Percentiles rank a stretch among this genome's conserved stretches.
Conservation (phyloP, 2,797 vertebrate species). For the Pipistrellus nathusii region DNA sequence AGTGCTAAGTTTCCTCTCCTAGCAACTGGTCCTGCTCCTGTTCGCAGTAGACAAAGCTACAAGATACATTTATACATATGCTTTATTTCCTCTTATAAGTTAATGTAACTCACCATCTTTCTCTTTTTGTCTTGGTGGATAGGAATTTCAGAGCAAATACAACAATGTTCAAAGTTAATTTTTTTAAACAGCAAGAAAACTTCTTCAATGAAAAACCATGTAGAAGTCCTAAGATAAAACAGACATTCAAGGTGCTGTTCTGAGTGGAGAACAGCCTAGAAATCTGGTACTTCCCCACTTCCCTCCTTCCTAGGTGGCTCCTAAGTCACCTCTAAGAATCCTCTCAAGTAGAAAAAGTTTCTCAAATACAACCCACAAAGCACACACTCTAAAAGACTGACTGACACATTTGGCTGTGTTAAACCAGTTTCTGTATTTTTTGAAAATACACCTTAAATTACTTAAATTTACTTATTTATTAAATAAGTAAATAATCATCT, state of each 20-base stretch:
- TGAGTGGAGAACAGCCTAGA: background rate
- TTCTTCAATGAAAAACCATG: background rate
- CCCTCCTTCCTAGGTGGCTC: background rate
- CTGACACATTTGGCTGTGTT: background rate
- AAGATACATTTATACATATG: background rate
- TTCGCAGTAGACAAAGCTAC: background rate
- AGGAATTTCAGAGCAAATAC: conserved; percentile 9
- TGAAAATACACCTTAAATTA: background rate
- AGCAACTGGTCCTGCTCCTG: background rate
- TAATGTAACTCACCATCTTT: background rate
- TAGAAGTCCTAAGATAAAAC: background rate
- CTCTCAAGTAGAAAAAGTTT: background rate
- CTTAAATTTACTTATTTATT: too few relatives aligned
- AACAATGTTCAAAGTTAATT: background rate
- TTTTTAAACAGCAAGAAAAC: conserved; percentile 3
- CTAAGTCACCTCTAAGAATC: background rate
- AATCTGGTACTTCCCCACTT: background rate
- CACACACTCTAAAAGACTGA: background rate
- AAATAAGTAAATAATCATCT: background rate
- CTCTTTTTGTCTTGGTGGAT: background rate
- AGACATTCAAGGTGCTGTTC: background rate
- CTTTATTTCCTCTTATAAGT: conserved; percentile 27
- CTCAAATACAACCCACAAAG: background rate
- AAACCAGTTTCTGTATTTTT: background rate
- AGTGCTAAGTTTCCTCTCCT: background rate